Percentiles rank a stretch among this genome's conserved stretches.
Conservation (phyloP, 1,140 invertebrate species). For the Pseudomyrmex dendroicus region DNA sequence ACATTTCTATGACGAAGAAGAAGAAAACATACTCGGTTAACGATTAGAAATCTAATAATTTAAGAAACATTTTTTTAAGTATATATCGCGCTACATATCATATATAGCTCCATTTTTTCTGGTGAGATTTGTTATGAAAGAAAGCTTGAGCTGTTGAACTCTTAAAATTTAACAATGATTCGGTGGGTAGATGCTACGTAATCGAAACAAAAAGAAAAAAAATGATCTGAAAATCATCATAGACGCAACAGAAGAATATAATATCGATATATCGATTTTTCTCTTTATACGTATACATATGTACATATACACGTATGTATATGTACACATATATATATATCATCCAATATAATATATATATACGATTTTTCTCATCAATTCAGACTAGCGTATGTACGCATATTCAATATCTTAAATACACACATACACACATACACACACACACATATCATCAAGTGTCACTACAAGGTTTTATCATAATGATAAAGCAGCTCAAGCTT, state of each 20-base stretch:
- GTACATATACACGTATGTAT: no score
- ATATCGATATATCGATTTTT: no score
- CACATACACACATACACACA: no score
- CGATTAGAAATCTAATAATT: not conserved
- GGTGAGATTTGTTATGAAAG: conserved; percentile 11
- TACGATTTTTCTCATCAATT: no score
- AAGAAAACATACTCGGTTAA: conserved; percentile 7
- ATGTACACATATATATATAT: no score
- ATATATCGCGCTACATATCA: not conserved
- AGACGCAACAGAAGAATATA: no score
- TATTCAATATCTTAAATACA: no score
- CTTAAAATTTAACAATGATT: conserved; percentile 3
- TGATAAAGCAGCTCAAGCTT: conserved; percentile 26
- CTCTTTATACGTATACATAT: no score
- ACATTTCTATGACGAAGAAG: not conserved
- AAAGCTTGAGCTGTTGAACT: conserved; percentile 32
- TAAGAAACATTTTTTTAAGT: not conserved
- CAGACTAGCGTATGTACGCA: no score
- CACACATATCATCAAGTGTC: no score
- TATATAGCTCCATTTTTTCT: not conserved
- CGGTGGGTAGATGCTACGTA: not conserved
- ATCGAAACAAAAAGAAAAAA: not conserved
- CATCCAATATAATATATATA: no score
- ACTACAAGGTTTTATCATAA: not conserved
- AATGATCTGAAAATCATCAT: not conserved